Evolutionary conservation across 2,113 vertebrate species (phyloP).

Genomic region (Eptesicus fuscus): DNA sequence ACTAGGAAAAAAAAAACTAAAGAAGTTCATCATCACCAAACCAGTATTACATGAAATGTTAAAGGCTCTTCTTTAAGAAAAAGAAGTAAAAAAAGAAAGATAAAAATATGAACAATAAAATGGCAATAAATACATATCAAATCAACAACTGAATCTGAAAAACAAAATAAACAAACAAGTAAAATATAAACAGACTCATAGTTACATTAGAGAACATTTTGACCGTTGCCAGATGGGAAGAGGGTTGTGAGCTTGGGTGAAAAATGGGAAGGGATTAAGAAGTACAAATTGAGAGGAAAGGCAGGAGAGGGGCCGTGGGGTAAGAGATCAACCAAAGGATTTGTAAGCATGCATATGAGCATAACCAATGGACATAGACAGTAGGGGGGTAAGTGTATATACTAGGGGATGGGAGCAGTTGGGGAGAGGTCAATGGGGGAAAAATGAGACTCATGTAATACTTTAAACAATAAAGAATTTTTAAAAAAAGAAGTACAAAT

Average conservation of each 20-base stretch:
- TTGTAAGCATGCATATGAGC: too few species aligned
- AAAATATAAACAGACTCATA: background rate
- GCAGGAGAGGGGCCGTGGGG: accelerated
- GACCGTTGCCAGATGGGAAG: background rate
- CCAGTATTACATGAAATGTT: background rate
- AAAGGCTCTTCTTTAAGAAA: background rate
- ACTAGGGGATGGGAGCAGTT: too few species aligned
- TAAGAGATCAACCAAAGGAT: too few species aligned
- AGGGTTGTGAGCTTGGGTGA: background rate
- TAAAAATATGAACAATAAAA: background rate
- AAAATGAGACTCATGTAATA: too few species aligned
- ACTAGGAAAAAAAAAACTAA: background rate
- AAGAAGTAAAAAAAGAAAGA: background rate
- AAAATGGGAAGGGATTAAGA: background rate
- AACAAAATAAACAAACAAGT: background rate
- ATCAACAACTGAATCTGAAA: background rate
- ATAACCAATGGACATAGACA: too few species aligned
- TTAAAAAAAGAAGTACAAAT: background rate
- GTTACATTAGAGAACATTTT: background rate
- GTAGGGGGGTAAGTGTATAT: too few species aligned
- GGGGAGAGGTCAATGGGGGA: too few species aligned
- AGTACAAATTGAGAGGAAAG: too few species aligned
- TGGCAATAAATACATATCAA: background rate
- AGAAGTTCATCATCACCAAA: background rate
- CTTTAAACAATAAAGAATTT: too few species aligned